Percentiles rank a stretch among this genome's conserved stretches.
These are phyloP conservation scores for Andrena haemorrhoa DNA, from an alignment of 2,888 invertebrate genomes.

Conservation along the genomic window DNA sequence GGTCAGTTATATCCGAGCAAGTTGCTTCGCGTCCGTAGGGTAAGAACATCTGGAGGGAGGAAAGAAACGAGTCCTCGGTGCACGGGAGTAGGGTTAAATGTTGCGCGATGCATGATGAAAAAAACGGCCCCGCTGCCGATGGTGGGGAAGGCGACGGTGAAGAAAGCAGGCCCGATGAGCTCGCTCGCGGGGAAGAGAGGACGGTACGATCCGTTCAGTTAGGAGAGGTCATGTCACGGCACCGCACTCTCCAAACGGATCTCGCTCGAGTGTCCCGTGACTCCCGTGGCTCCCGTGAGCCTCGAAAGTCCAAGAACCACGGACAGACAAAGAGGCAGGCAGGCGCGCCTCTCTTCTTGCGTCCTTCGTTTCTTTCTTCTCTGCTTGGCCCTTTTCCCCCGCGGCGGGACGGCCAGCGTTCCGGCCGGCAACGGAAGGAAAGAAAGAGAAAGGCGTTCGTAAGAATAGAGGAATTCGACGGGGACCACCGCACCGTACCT, in stretches of 20 bases:
- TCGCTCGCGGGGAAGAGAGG: slow-evolving; percentile 42
- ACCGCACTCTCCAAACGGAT: slow-evolving; percentile 49
- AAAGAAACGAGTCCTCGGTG: background rate
- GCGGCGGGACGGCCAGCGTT: background rate
- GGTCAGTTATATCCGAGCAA: slow-evolving; percentile 29
- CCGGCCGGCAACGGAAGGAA: slow-evolving; percentile 6
- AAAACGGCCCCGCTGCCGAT: background rate
- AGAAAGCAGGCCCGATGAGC: background rate
- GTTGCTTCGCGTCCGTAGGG: slow-evolving; percentile 5
- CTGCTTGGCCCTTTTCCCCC: background rate
- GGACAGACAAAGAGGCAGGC: slow-evolving; percentile 55
- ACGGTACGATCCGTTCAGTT: slow-evolving; percentile 63
- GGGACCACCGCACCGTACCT: slow-evolving; percentile 69
- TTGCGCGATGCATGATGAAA: background rate
- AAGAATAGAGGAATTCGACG: slow-evolving; percentile 77
- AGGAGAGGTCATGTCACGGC: slow-evolving; percentile 68
- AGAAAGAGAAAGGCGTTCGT: slow-evolving; percentile 67
- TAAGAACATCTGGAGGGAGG: background rate
- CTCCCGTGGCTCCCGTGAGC: slow-evolving; percentile 6
- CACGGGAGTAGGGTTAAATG: background rate
- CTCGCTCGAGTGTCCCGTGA: slow-evolving; percentile 19
- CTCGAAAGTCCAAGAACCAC: slow-evolving; percentile 27
- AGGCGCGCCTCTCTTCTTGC: background rate
- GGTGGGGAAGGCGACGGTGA: background rate
- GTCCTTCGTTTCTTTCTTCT: slow-evolving; percentile 22